phyloP scores from a whole-genome alignment of 2,888 invertebrate species.

The Drosophila fulvimacula region DNA sequence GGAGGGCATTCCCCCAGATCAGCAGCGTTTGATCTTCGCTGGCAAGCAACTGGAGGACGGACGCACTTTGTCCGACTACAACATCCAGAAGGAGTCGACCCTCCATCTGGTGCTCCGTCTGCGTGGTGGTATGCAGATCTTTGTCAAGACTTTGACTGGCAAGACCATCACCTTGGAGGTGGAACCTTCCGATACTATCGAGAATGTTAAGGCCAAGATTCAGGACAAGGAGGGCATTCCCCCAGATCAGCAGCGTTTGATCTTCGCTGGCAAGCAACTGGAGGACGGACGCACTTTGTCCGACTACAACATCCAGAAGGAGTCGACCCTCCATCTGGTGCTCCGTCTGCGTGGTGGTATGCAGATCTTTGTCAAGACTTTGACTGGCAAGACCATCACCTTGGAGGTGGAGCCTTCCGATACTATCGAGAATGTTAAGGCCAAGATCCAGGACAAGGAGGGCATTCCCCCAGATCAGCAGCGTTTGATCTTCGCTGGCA shows the following conservation, averaged over 20 bases:
- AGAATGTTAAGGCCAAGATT: slow-evolving; percentile 46
- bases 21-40: slow-evolving; percentile 49
- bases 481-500: slow-evolving; percentile 48
- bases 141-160: slow-evolving; percentile 49
- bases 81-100: slow-evolving; percentile 45
- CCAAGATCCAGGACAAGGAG: slow-evolving; percentile 48
- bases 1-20: slow-evolving; percentile 51
- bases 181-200: slow-evolving; percentile 41
- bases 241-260: slow-evolving; percentile 52
- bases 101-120: slow-evolving; percentile 17
- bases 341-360: slow-evolving; percentile 49
- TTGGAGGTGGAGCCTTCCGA: slow-evolving; percentile 45
- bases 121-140: slow-evolving; percentile 47
- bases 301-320: slow-evolving; percentile 49
- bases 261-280: slow-evolving; percentile 47
- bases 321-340: slow-evolving; percentile 40
- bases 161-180: slow-evolving; percentile 48
- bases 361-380: slow-evolving; percentile 44
- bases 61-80: slow-evolving; percentile 46
- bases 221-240: slow-evolving; percentile 51
- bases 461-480: slow-evolving; percentile 50
- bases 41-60: slow-evolving; percentile 49
- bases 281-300: slow-evolving; percentile 45
- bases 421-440: slow-evolving; percentile 43
- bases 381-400: slow-evolving; percentile 49